Evolutionary conservation across 2,113 vertebrate genomes (phyloP), one percentile per base, ranked within the genome.

Genomic region (Percopsis transmontana): DNA sequence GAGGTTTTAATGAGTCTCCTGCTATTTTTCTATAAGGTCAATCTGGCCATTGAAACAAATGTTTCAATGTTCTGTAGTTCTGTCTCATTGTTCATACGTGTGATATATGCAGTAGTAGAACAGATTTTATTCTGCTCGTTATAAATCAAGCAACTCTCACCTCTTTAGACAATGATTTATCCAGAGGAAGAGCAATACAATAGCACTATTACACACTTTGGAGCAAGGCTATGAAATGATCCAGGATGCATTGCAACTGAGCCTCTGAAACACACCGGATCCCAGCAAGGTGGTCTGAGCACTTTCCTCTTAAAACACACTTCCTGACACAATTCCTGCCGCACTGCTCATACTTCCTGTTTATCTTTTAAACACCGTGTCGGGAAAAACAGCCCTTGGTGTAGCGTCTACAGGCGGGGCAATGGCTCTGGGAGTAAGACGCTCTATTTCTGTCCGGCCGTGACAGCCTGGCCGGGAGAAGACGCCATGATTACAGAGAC

Each of bases 301-400:
- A 65, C 59, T 63, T 56, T 70, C 68, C 40, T 42, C 66, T 62
- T 11, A 13, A 44, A 54, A 18, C 68, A 42, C 3, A 51, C 61
- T 68, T 76, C 68, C 72, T 75, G 63, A 16, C 48, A n/a, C 60
- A 41, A 0, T 64, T 66, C 61, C 58, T 70, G 41, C 58, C 65
- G 8, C 10, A 6, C 60, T 63, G 64, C 59, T 48, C 51, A 1
- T 0, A 39, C 77, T 82, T 87, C 81, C 85, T 82, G 84, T 87
- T 84, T 74, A 50, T 6, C 9, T 70, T 33, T 42, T 21, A 77
- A 53, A 77, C 68, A 79, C 62, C 82, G 70, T 53, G 64, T 59
- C 66, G 74, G 77, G 83, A 69, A 76, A 55, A 54, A 14, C 18
- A 12, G 18, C 15, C 48, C 10, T 19, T 2, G 58, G n/a, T 33